A percentile compares a stretch with the other conserved stretches of the same genome.
Evolutionary conservation across 2,888 invertebrate species (phyloP).

Genomic region (Cataglyphis albicans): DNA sequence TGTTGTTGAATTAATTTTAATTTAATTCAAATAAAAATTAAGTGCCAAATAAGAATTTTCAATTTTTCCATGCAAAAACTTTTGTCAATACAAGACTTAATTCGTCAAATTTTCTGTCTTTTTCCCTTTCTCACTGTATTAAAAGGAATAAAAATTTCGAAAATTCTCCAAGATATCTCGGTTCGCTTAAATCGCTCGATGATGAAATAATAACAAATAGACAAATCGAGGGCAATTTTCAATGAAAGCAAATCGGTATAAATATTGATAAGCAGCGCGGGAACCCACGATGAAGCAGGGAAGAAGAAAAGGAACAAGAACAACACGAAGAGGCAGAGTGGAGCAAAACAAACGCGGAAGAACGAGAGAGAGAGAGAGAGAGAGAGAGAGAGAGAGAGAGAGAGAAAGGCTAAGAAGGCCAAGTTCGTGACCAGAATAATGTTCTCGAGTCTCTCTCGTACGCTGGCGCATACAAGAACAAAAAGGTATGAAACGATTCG

Average conservation of each 20-base stretch:
- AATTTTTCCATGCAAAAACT: neutral
- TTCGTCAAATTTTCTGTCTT: neutral
- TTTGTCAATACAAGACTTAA: neutral
- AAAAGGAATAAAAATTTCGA: neutral
- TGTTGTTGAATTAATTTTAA: neutral
- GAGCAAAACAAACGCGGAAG: slow-evolving; percentile 43
- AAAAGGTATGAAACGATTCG: slow-evolving; percentile 69
- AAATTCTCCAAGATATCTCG: neutral
- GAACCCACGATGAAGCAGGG: slow-evolving; percentile 11
- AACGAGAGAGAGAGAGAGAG: slow-evolving; percentile 33
- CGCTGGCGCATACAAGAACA: slow-evolving; percentile 69
- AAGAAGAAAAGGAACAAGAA: slow-evolving; percentile 18
- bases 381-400: slow-evolving; percentile 32
- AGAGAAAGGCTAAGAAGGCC: slow-evolving; percentile 66
- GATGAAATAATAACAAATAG: neutral
- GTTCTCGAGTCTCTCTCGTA: slow-evolving; percentile 61
- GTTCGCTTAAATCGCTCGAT: neutral
- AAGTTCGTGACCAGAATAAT: slow-evolving; percentile 81
- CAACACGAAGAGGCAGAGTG: slow-evolving; percentile 36
- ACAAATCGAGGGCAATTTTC: neutral
- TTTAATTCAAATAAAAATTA: neutral
- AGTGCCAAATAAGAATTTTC: neutral
- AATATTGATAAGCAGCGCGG: slow-evolving; percentile 66
- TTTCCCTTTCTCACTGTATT: too few relatives aligned
- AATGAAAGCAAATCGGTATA: slow-evolving; percentile 64